Evolutionary conservation across 2,113 vertebrate genomes (phyloP).

Genomic region (Formicarius rufipectus): DNA sequence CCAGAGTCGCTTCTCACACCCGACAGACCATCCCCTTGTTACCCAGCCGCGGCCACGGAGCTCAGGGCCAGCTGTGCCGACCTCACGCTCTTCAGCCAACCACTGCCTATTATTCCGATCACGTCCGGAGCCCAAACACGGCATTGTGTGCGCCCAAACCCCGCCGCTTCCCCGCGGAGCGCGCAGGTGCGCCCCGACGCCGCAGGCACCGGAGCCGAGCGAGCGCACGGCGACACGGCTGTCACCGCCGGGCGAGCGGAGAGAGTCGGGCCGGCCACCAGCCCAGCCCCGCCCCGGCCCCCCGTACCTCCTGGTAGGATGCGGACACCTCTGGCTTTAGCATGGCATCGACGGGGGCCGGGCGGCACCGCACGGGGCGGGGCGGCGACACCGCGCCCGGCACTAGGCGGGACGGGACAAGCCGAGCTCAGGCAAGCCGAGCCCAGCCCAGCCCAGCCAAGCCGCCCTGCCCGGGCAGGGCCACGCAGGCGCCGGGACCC

Average conservation of each 20-base stretch:
- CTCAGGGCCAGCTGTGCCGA: accelerated
- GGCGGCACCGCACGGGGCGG: not conserved
- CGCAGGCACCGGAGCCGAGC: not conserved
- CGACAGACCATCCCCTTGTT: accelerated
- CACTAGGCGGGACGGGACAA: not conserved
- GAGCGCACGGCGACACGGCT: not conserved
- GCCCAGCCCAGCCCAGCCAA: not conserved
- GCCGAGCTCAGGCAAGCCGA: not conserved
- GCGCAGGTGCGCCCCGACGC: accelerated
- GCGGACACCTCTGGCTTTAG: slow-evolving; percentile 72
- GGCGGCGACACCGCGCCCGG: not conserved
- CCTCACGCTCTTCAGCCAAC: accelerated
- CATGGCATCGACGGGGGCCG: slow-evolving; percentile 71
- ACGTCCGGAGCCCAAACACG: accelerated
- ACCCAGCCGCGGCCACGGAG: accelerated
- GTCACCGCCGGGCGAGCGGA: not conserved
- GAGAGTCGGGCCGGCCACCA: too few relatives aligned
- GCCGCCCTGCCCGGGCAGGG: not conserved
- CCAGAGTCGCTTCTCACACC: not conserved
- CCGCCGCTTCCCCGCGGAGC: accelerated
- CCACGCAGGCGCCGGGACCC: not conserved
- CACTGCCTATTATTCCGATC: accelerated
- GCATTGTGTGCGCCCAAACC: accelerated
- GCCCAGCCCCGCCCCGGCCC: not conserved
- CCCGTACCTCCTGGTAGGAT: slow-evolving; percentile 86